Conservation (phyloP, 2,888 invertebrate genomes). For the Neuroscelio doddi region DNA sequence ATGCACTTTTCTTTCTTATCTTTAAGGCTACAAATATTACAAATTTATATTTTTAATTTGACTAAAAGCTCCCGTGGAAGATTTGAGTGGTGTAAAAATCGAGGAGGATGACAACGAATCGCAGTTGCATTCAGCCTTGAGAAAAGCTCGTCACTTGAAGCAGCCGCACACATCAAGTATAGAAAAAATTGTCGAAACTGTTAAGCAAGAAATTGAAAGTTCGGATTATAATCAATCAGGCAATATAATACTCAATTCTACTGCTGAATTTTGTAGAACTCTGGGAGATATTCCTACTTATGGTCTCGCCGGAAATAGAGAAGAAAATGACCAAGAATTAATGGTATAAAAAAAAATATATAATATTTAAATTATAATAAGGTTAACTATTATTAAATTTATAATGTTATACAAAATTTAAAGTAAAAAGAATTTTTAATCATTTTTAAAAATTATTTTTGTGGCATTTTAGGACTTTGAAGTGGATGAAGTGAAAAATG, state of each 20-base stretch:
- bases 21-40: too few relatives aligned
- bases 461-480: conserved; percentile 71
- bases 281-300: conserved; percentile 96
- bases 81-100: conserved; percentile 75
- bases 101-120: conserved; percentile 83
- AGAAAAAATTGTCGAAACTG: conserved; percentile 75
- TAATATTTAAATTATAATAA: too few relatives aligned
- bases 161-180: conserved; percentile 74
- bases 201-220: conserved; percentile 72
- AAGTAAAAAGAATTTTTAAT: not conserved
- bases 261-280: conserved; percentile 97
- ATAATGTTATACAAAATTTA: too few relatives aligned
- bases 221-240: conserved; percentile 61
- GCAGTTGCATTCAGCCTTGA: conserved; percentile 79
- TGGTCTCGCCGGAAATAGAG: conserved; percentile 91
- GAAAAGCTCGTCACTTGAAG: conserved; percentile 81
- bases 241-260: conserved; percentile 90
- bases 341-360: conserved; percentile 70
- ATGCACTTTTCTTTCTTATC: too few relatives aligned
- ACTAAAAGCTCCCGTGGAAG: conserved; percentile 58
- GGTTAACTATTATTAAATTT: too few relatives aligned
- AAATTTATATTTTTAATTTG: conserved; percentile 44
- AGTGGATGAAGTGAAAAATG: conserved; percentile 63
- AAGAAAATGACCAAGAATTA: conserved; percentile 83
- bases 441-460: conserved; percentile 14